phyloP scores from a whole-genome alignment of 2,888 invertebrate genomes.

The Drosophila formosana region DNA sequence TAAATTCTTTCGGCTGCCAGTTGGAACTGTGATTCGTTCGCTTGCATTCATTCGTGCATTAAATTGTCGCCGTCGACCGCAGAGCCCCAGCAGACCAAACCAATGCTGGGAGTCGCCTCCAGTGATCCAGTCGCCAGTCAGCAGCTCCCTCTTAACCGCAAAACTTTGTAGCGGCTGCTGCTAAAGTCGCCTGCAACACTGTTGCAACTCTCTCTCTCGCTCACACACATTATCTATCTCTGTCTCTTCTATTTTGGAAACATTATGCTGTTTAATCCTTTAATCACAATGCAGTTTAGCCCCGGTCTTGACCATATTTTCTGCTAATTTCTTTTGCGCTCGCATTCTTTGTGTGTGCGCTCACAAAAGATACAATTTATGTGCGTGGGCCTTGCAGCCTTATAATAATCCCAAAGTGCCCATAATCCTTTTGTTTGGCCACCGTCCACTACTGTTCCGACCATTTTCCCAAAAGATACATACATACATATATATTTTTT shows the following conservation, averaged over 20 bases:
- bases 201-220: slow-evolving; percentile 45
- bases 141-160: slow-evolving; percentile 36
- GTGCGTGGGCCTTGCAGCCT: slow-evolving; percentile 43
- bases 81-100: slow-evolving; percentile 26
- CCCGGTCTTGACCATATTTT: slow-evolving; percentile 57
- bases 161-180: slow-evolving; percentile 54
- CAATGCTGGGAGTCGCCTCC: slow-evolving; percentile 19
- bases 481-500: slow-evolving; percentile 41
- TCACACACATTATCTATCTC: neutral
- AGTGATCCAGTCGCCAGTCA: neutral
- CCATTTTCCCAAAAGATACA: slow-evolving; percentile 17
- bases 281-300: slow-evolving; percentile 64
- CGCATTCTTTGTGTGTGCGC: slow-evolving; percentile 40
- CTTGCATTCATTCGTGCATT: slow-evolving; percentile 69
- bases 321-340: slow-evolving; percentile 64
- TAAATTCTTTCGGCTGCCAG: slow-evolving; percentile 59
- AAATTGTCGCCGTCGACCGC: slow-evolving; percentile 68
- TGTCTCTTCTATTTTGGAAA: slow-evolving; percentile 67
- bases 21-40: slow-evolving; percentile 42
- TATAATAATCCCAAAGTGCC: slow-evolving; percentile 78
- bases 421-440: slow-evolving; percentile 75
- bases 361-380: slow-evolving; percentile 51
- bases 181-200: slow-evolving; percentile 68
- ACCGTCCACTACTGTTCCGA: slow-evolving; percentile 47
- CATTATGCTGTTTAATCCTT: slow-evolving; percentile 77